Percentiles rank a stretch among this genome's conserved stretches.
Conservation (phyloP, 2,113 vertebrate species). For the Gavialis gangeticus region DNA sequence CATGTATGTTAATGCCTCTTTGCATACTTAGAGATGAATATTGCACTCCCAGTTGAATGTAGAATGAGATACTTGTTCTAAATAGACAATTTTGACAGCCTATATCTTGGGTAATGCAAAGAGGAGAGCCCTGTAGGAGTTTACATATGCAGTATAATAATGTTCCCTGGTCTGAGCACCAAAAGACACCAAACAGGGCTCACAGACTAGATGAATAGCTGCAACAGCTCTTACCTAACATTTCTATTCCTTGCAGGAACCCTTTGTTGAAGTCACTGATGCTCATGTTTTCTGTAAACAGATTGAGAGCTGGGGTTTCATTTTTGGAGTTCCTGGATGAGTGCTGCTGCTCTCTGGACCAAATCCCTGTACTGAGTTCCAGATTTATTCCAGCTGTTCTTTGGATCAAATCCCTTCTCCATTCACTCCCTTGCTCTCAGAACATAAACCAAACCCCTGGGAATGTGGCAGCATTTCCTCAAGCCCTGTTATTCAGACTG, state of each 20-base stretch:
- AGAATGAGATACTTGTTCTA: not conserved
- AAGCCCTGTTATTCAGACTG: not conserved
- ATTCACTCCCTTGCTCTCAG: accelerated
- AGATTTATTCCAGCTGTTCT: not conserved
- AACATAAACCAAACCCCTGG: not conserved
- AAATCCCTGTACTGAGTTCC: not conserved
- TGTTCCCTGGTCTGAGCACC: too few relatives aligned
- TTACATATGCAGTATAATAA: too few relatives aligned
- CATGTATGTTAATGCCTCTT: not conserved
- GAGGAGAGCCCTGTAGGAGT: too few relatives aligned
- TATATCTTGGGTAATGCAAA: not conserved
- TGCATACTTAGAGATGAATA: not conserved
- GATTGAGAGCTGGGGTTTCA: not conserved
- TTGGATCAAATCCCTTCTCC: not conserved
- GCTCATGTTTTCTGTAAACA: accelerated
- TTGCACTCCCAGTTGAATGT: not conserved
- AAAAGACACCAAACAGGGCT: too few relatives aligned
- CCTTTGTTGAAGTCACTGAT: not conserved
- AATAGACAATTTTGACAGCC: not conserved
- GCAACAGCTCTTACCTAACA: not conserved
- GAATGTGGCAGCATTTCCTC: not conserved
- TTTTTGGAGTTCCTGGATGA: accelerated
- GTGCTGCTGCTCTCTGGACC: accelerated
- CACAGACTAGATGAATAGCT: too few relatives aligned
- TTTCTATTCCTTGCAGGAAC: accelerated